These are phyloP conservation scores for Calephelis virginiensis DNA, from an alignment of 1,140 invertebrate species.

Conservation along the genomic window DNA sequence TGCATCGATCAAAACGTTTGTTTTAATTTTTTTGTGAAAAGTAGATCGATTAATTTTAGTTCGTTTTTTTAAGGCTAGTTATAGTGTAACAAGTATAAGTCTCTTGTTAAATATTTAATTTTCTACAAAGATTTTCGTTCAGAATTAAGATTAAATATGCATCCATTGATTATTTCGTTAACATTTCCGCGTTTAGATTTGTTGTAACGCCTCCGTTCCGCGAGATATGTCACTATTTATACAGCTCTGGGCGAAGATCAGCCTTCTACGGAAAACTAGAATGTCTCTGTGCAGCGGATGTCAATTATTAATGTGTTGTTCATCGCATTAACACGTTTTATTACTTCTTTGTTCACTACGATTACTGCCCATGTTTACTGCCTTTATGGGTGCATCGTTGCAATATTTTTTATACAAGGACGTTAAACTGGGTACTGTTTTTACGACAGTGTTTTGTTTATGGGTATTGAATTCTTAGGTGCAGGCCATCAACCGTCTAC, in stretches of 20 bases:
- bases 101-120: too few relatives aligned
- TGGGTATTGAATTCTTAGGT: too few relatives aligned
- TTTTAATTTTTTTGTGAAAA: too few relatives aligned
- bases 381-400: constrained; percentile 36
- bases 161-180: too few relatives aligned
- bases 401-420: constrained; percentile 43
- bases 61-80: too few relatives aligned
- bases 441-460: constrained; percentile 17
- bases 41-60: too few relatives aligned
- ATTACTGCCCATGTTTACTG: constrained; percentile 25
- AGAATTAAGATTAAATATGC: too few relatives aligned
- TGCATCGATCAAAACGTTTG: too few relatives aligned
- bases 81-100: too few relatives aligned
- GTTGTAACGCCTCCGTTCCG: neutral
- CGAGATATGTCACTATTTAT: constrained; percentile 51
- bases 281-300: constrained; percentile 41
- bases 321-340: constrained; percentile 53
- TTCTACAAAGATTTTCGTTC: too few relatives aligned
- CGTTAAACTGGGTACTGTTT: constrained; percentile 38
- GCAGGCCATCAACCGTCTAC: too few relatives aligned
- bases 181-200: too few relatives aligned
- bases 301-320: constrained; percentile 52
- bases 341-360: constrained; percentile 46
- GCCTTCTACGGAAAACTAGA: constrained; percentile 65
- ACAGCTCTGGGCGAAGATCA: constrained; percentile 55